Evolutionary conservation across 2,888 invertebrate genomes (phyloP).

Genomic region (Chrysomela aeneicollis): DNA sequence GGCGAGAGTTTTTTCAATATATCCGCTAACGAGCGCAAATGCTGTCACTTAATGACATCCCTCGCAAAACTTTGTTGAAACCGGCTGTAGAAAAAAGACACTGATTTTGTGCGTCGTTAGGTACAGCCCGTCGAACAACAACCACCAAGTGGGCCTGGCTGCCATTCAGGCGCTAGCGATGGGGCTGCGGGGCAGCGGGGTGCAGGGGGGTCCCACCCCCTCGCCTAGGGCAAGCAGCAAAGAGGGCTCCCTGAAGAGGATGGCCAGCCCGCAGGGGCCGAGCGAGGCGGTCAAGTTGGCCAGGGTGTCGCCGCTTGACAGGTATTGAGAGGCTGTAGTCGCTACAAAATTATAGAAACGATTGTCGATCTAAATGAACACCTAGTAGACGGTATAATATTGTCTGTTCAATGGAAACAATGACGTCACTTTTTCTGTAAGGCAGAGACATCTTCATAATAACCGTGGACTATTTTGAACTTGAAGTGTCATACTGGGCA

Average conservation of each 20-base stretch:
- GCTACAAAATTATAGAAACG: too few species aligned
- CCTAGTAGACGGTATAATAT: background rate
- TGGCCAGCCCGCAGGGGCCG: conserved; percentile 56
- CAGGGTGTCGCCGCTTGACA: conserved; percentile 61
- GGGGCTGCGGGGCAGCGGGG: conserved; percentile 59
- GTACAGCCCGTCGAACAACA: conserved; percentile 65
- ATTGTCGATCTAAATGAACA: too few species aligned
- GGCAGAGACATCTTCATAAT: too few species aligned
- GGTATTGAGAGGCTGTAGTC: conserved; percentile 48
- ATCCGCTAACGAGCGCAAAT: too few species aligned
- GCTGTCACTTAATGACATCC: too few species aligned
- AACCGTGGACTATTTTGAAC: too few species aligned
- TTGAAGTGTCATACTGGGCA: too few species aligned
- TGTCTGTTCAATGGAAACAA: too few species aligned
- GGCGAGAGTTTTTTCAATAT: too few species aligned
- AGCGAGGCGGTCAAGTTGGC: conserved; percentile 59
- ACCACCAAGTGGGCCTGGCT: conserved; percentile 79
- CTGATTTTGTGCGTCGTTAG: conserved; percentile 14
- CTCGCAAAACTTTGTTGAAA: too few species aligned
- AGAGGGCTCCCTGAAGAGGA: conserved; percentile 62
- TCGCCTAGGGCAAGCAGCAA: conserved; percentile 62
- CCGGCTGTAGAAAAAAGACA: too few species aligned
- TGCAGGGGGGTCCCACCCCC: conserved; percentile 60
- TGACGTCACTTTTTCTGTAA: too few species aligned
- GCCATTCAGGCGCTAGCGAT: conserved; percentile 78